Evolutionary conservation across 2,888 invertebrate genomes (phyloP).

Genomic region (Osedax frankpressi): DNA sequence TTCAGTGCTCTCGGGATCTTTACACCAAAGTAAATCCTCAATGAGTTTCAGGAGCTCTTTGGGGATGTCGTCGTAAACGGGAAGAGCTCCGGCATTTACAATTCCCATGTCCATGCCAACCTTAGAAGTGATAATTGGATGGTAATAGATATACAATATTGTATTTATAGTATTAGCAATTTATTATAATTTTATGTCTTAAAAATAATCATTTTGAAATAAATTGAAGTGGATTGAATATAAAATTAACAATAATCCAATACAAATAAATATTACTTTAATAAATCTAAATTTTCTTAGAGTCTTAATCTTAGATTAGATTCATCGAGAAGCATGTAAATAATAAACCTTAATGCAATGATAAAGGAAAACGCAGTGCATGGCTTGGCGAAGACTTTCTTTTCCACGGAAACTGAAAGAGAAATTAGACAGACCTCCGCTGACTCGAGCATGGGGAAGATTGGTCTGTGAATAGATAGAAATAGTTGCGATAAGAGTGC

Average conservation of each 20-base stretch:
- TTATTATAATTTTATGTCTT: no score
- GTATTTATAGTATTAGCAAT: no score
- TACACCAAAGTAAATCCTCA: slow-evolving; percentile 52
- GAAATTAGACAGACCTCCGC: slow-evolving; percentile 54
- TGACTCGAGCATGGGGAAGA: slow-evolving; percentile 49
- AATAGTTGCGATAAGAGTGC: no score
- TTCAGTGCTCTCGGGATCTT: slow-evolving; percentile 49
- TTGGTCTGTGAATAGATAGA: slow-evolving; percentile 43
- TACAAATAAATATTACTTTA: no score
- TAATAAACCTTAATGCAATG: slow-evolving; percentile 51
- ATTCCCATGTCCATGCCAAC: slow-evolving; percentile 54
- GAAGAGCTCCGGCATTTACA: slow-evolving; percentile 53
- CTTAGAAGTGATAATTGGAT: no score
- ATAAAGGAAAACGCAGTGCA: slow-evolving; percentile 53
- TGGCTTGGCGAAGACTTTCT: slow-evolving; percentile 51
- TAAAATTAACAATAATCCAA: no score
- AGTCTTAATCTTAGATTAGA: no score
- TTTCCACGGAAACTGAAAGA: slow-evolving; percentile 54
- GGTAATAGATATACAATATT: no score
- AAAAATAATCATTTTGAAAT: no score
- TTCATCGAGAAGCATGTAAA: no score
- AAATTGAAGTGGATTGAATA: no score
- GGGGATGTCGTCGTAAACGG: slow-evolving; percentile 52
- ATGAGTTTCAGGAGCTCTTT: slow-evolving; percentile 47
- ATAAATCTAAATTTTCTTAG: no score